A percentile compares a stretch with the other conserved stretches of the same genome.
phyloP scores from a whole-genome alignment of 2,888 invertebrate genomes.

The Keiferia lycopersicella region DNA sequence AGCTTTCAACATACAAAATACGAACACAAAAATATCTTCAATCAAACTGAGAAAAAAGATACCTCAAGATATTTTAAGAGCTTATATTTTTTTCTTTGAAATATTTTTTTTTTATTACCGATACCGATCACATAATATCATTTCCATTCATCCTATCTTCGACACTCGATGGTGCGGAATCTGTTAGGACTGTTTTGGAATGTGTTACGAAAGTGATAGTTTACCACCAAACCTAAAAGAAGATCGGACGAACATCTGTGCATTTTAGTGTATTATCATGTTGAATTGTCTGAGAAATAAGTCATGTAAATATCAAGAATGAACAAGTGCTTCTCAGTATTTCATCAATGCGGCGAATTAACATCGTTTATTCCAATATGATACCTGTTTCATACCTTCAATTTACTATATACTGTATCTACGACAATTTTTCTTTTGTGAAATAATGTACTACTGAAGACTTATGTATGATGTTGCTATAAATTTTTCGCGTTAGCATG shows the following conservation, averaged over 20 bases:
- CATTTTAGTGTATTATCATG: background rate
- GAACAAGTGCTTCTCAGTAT: background rate
- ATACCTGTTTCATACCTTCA: background rate
- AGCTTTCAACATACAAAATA: no score
- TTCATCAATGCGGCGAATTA: no score
- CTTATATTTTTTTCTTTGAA: background rate
- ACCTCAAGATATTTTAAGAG: background rate
- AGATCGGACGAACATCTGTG: constrained; percentile 14
- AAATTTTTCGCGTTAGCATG: no score
- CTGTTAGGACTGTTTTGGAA: constrained; percentile 11
- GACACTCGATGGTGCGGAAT: background rate
- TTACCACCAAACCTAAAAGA: constrained; percentile 19
- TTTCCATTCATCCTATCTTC: constrained; percentile 36
- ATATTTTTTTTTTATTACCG: background rate
- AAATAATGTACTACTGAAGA: no score
- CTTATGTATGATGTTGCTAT: no score
- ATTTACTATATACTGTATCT: no score
- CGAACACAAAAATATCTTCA: background rate
- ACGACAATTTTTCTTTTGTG: no score
- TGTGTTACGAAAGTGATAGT: constrained; percentile 7
- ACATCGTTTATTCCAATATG: background rate
- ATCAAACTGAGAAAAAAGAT: background rate
- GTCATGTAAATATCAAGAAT: background rate
- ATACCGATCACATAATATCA: constrained; percentile 10
- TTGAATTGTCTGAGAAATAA: background rate